A percentile compares a stretch with the other conserved stretches of the same genome.
Evolutionary conservation across 2,113 vertebrate species (phyloP).

Genomic region (Orientallactaga bullata): DNA sequence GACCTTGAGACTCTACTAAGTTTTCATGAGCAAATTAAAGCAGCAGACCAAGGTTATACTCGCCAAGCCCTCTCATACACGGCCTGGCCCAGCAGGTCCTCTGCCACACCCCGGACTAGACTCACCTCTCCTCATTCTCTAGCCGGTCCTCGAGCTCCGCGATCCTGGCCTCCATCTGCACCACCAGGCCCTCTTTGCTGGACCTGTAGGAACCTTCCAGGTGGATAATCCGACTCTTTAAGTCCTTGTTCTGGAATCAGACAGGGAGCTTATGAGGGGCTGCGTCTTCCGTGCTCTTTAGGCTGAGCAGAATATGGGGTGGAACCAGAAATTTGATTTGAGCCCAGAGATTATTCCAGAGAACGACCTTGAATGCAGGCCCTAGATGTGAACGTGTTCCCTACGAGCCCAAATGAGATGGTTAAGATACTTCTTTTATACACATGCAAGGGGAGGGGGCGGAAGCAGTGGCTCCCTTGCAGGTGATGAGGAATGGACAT

Average conservation of each 20-base stretch:
- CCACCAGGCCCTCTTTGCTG: conserved; percentile 94
- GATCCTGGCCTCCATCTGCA: conserved; percentile 94
- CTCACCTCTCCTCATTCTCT: conserved; percentile 95
- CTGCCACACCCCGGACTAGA: accelerated
- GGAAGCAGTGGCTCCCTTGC: background rate
- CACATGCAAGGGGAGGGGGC: too few relatives aligned
- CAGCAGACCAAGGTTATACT: too few relatives aligned
- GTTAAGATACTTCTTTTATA: background rate
- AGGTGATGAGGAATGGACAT: background rate
- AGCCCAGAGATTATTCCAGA: background rate
- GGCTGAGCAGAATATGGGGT: background rate
- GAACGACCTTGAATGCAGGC: background rate
- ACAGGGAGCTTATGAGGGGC: conserved; percentile 39
- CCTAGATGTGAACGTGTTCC: background rate
- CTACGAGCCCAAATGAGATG: background rate
- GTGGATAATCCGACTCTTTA: conserved; percentile 94
- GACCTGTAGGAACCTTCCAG: conserved; percentile 94
- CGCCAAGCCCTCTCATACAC: too few relatives aligned
- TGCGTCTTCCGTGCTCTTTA: background rate
- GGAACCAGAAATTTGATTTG: accelerated
- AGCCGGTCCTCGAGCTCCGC: conserved; percentile 95
- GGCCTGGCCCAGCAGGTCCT: background rate
- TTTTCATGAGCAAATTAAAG: background rate
- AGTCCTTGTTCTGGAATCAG: conserved; percentile 93
- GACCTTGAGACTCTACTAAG: background rate